A percentile compares a stretch with the other conserved stretches of the same genome.
Evolutionary conservation across 1,140 invertebrate species (phyloP).

Genomic region (Grapholita molesta): DNA sequence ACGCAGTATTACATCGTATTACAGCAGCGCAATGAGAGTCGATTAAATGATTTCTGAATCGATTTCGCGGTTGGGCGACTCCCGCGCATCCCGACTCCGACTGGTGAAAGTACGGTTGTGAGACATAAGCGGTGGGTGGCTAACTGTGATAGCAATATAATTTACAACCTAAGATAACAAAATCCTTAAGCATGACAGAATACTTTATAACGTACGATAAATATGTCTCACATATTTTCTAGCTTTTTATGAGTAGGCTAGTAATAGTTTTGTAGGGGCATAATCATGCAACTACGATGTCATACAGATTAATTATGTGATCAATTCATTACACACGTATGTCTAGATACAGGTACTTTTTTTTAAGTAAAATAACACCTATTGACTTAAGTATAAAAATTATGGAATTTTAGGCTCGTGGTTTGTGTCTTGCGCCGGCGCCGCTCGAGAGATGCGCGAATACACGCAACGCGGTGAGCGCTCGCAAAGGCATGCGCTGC

Average conservation of each 20-base stretch:
- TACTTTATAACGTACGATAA: background rate
- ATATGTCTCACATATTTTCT: background rate
- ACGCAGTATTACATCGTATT: constrained; percentile 15
- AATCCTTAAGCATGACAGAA: background rate
- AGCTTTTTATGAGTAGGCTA: background rate
- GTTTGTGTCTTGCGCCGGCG: constrained; percentile 1
- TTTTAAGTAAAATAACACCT: no score
- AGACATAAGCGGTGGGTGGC: constrained; percentile 19
- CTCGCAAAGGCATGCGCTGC: background rate
- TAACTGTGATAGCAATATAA: background rate
- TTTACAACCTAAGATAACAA: background rate
- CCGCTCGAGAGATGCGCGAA: background rate
- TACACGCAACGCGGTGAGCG: constrained; percentile 11
- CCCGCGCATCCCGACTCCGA: constrained; percentile 32
- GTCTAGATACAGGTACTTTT: no score
- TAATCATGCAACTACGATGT: no score
- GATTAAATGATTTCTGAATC: constrained; percentile 41
- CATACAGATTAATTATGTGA: no score
- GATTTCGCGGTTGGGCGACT: constrained; percentile 37
- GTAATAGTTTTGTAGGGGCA: no score
- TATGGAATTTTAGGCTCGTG: no score
- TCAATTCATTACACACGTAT: no score
- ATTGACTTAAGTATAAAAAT: no score
- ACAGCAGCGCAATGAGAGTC: constrained; percentile 23
- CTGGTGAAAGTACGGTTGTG: constrained; percentile 32